Evolutionary conservation across 2,888 invertebrate genomes (phyloP).

Genomic region (Diarsia rubi): DNA sequence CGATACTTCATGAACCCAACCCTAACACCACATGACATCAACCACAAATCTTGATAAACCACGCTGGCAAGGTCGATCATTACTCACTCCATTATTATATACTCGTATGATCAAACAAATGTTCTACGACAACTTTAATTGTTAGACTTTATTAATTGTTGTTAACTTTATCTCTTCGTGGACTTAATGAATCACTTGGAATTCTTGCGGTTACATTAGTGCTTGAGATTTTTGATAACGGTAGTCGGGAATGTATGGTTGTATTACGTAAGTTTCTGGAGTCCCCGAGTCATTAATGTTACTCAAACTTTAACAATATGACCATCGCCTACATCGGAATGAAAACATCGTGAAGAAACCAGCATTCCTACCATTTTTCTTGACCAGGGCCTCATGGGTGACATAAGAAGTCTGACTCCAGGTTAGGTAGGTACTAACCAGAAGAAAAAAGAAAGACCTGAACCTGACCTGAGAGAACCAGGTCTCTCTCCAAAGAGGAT

Average conservation of each 20-base stretch:
- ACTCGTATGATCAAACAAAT: slow-evolving; percentile 69
- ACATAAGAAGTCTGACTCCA: too few relatives aligned
- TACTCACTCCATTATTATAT: slow-evolving; percentile 75
- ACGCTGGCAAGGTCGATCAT: slow-evolving; percentile 67
- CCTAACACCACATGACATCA: slow-evolving; percentile 71
- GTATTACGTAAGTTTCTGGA: not conserved
- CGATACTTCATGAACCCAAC: slow-evolving; percentile 28
- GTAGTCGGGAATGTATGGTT: slow-evolving; percentile 7
- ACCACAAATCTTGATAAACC: slow-evolving; percentile 72
- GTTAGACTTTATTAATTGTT: slow-evolving; percentile 76
- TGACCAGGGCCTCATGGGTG: too few relatives aligned
- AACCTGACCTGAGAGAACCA: too few relatives aligned
- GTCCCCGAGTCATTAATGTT: not conserved
- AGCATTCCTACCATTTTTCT: too few relatives aligned
- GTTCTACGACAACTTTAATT: slow-evolving; percentile 77
- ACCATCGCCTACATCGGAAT: not conserved
- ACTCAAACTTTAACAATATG: not conserved
- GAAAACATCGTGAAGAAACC: too few relatives aligned
- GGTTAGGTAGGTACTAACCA: too few relatives aligned
- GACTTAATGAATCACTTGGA: slow-evolving; percentile 49
- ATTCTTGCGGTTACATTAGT: slow-evolving; percentile 22
- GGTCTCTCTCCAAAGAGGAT: too few relatives aligned
- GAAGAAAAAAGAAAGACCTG: too few relatives aligned
- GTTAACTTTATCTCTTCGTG: slow-evolving; percentile 66
- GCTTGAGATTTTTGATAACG: slow-evolving; percentile 40